Base-by-base conservation (phyloP, 2,797 vertebrate genomes). In the Hoplostethus mediterraneus region DNA sequence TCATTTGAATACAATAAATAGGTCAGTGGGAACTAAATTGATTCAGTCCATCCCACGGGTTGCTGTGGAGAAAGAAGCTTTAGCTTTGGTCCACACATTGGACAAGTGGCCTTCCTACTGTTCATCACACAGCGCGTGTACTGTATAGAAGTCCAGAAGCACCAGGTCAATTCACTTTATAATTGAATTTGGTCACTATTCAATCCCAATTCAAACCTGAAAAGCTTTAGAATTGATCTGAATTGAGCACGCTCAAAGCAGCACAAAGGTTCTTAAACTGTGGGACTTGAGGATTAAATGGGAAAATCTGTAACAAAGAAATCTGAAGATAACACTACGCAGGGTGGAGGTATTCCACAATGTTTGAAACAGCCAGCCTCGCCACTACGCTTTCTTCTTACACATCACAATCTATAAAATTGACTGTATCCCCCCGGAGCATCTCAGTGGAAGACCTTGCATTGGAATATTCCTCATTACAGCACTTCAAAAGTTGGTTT, bases 21-120 rank as follows among this genome's bases (percentile, higher is more conserved):
- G 71, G 75, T 87, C 77, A 81, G 68, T 74, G 78, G 42, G 75
- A 83, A 69, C 53, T 76, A 73, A 80, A 84, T 62, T 81, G 78
- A 83, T 68, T 77, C 66, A 76, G 62, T 67, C 31, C 64, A 14
- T 66, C 73, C 74, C 52, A 45, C 5, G 48, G 57, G 63, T 36
- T 71, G 49, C n/a, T 54, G 14, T 47, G 40, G 56, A 74, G 30
- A 38, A 52, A 59, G 30, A 10, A 53, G 38, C 30, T 58, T 31
- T 0, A 59, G 61, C 48, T 12, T 59, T 63, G 11, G 60, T 73
- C 17, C 38, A 16, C 45, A 7, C 10, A 44, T 38, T 30, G 49
- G 48, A 52, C 67, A 53, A 30, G 36, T 31, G 14, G 48, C 21
- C 67, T 52, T 47, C 28, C 52, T 44, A 16, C 45, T 48, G 58